A percentile compares a stretch with the other conserved stretches of the same genome.
Evolutionary conservation across 2,888 invertebrate genomes (phyloP).

Genomic region (Neocrepidodera transversa): DNA sequence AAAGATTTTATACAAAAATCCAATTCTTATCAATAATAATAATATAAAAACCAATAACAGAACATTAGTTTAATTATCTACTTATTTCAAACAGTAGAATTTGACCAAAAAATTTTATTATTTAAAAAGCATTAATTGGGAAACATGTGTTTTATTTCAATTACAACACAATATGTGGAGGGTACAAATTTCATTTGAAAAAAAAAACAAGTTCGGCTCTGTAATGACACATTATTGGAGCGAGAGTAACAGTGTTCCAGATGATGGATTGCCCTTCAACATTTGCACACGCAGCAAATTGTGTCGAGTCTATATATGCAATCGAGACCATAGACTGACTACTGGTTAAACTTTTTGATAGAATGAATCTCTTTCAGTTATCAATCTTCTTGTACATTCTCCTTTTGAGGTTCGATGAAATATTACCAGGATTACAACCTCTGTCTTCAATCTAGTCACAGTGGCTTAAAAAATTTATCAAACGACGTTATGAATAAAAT

Average conservation of each 20-base stretch:
- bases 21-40: too few relatives aligned
- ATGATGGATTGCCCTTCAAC: slow-evolving; percentile 59
- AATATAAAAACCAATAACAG: too few relatives aligned
- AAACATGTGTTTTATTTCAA: too few relatives aligned
- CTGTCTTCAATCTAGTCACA: slow-evolving; percentile 42
- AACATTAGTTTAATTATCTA: too few relatives aligned
- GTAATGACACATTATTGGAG: slow-evolving; percentile 36
- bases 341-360: slow-evolving; percentile 56
- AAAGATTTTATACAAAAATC: too few relatives aligned
- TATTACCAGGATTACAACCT: slow-evolving; percentile 51
- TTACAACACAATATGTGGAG: too few relatives aligned
- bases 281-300: slow-evolving; percentile 58
- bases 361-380: slow-evolving; percentile 53
- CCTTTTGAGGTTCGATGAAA: slow-evolving; percentile 52
- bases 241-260: slow-evolving; percentile 53
- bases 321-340: slow-evolving; percentile 50
- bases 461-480: slow-evolving; percentile 48
- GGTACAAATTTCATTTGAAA: too few relatives aligned
- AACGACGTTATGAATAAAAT: slow-evolving; percentile 49
- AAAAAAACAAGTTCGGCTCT: slow-evolving; percentile 2
- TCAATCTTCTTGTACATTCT: slow-evolving; percentile 55
- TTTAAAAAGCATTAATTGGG: too few relatives aligned
- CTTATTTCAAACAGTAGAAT: too few relatives aligned
- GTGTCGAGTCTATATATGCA: slow-evolving; percentile 50
- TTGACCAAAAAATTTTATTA: too few relatives aligned